phyloP scores from a whole-genome alignment of 92 coral and sea anemone species.

The Umimayanthus chanpuru region DNA sequence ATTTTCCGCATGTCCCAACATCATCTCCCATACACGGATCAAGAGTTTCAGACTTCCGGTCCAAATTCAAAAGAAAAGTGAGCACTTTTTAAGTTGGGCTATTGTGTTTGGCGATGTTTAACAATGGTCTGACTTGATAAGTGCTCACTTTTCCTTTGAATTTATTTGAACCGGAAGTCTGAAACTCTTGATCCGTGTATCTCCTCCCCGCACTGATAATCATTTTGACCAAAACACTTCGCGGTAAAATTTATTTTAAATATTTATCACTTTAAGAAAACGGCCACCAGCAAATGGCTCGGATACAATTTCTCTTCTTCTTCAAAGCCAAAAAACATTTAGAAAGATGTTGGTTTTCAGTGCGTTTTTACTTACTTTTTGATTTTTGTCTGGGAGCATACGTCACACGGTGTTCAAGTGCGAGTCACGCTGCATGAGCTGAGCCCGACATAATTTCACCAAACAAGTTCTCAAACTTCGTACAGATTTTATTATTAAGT shows the following conservation, averaged over 20 bases:
- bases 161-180: too few species aligned
- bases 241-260: neutral
- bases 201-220: neutral
- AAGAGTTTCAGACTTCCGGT: too few species aligned
- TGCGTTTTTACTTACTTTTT: neutral
- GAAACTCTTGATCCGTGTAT: too few species aligned
- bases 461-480: neutral
- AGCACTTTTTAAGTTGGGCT: too few species aligned
- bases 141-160: too few species aligned
- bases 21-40: neutral
- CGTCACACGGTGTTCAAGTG: neutral
- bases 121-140: too few species aligned
- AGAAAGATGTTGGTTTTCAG: neutral
- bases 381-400: neutral
- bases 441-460: neutral
- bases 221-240: too few species aligned
- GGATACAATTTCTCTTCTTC: neutral
- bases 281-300: slow-evolving; percentile 19
- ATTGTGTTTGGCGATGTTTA: too few species aligned
- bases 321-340: neutral
- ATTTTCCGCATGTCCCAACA: too few species aligned
- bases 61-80: too few species aligned
- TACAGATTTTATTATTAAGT: neutral
- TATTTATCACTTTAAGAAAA: slow-evolving; percentile 9
- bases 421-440: neutral